Percentiles rank a stretch among this genome's conserved stretches.
Evolutionary conservation across 2,113 vertebrate genomes (phyloP).

Genomic region (Eulemur rufifrons): DNA sequence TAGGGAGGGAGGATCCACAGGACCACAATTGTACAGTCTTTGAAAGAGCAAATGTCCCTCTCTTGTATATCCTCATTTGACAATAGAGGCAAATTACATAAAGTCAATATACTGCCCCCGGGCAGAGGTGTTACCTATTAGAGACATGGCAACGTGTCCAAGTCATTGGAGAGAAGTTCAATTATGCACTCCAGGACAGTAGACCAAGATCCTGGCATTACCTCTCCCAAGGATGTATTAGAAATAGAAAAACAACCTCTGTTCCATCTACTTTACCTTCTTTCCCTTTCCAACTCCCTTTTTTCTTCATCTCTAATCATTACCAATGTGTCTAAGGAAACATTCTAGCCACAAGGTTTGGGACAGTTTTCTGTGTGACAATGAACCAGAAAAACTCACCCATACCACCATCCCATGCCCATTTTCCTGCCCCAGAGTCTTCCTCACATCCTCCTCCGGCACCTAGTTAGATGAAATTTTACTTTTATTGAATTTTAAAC

Average conservation of each 20-base stretch:
- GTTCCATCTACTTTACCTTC: not conserved
- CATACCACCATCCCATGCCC: not conserved
- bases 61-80: not conserved
- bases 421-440: not conserved
- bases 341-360: not conserved
- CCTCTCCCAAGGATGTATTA: not conserved
- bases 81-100: not conserved
- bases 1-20: not conserved
- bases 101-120: not conserved
- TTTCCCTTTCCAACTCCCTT: not conserved
- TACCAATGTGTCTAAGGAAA: not conserved
- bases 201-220: not conserved
- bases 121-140: not conserved
- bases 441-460: not conserved
- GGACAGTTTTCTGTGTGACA: not conserved
- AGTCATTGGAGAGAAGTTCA: not conserved
- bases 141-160: not conserved
- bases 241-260: not conserved
- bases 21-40: not conserved
- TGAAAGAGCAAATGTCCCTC: not conserved
- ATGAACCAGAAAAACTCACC: not conserved
- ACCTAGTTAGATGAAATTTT: not conserved
- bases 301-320: not conserved
- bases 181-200: not conserved
- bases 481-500: conserved; percentile 1